Evolutionary conservation across 2,797 vertebrate species (phyloP), one percentile per base, ranked within the genome.

Genomic region (Gymnopithys bicolor): DNA sequence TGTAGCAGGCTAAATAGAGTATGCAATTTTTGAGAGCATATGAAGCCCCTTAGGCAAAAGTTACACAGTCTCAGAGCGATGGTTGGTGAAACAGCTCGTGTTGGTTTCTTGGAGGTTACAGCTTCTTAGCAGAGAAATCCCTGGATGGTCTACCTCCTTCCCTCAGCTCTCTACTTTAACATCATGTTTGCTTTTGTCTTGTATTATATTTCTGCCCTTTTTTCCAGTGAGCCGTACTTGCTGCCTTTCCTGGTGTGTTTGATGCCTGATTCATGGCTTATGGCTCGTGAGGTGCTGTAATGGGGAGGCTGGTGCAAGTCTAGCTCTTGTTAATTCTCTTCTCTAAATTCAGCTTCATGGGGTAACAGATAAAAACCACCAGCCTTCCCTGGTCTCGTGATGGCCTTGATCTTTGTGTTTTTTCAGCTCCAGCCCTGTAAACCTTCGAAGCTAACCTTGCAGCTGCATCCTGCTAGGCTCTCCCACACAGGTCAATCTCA

Each of bases 401-500:
- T 39, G 81, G 39, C 80, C 94, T 89, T 92, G 78, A 60, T 80
- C 80, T 92, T 17, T 22, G 71, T 87, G 37, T 15, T 87, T 88
- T 94, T 75, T 71, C 76, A 88, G 73, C 76, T 56, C 82, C 64
- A 62, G 84, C 46, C 43, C 87, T 60, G 19, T 46, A 93, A 92
- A 76, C 91, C 84, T 81, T 53, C 2, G 10, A 18, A 45, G 71
- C 53, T 68, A 88, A 91, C 94, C 91, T 88, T 78, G 85, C 79
- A 75, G 89, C 91, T 89, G 87, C 24, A 7, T 93, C 95, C 91
- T 88, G 82, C 91, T 21, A 71, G 82, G 84, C 89, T 91, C 87
- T 92, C 84, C 76, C 82, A 49, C 82, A 39, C 79, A 68, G 93
- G 92, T 90, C 84, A 94, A 93, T 95, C 93, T 96, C 93, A 95